Evolutionary conservation across 2,113 vertebrate genomes (phyloP).

Genomic region (Actenoides lindsayi): DNA sequence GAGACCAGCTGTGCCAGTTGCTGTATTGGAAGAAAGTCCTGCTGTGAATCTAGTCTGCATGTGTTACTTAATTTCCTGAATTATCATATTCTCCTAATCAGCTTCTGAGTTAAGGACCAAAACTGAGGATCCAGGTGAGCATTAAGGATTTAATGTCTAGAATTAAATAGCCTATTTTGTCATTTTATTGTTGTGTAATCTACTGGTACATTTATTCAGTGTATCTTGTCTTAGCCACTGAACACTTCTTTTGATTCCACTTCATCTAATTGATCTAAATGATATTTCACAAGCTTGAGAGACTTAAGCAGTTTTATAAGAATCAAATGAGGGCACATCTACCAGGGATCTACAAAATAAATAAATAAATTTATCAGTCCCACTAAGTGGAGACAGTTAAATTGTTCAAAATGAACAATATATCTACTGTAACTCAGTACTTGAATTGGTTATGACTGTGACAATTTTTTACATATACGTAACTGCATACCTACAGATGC

Average conservation of each 20-base stretch:
- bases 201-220: constrained; percentile 9
- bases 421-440: background rate
- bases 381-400: background rate
- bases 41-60: constrained; percentile 73
- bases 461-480: background rate
- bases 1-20: constrained; percentile 76
- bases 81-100: constrained; percentile 79
- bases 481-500: background rate
- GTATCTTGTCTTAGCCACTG: constrained; percentile 21
- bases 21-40: constrained; percentile 69
- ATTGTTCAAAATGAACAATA: background rate
- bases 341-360: constrained; percentile 1
- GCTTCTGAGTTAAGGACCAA: constrained; percentile 67
- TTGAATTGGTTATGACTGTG: background rate
- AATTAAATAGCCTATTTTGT: constrained; percentile 52
- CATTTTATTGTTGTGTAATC: constrained; percentile 1
- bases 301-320: constrained; percentile 31
- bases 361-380: background rate
- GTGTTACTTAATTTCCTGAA: constrained; percentile 77
- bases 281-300: constrained; percentile 60
- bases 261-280: constrained; percentile 74
- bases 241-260: constrained; percentile 51
- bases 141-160: constrained; percentile 53
- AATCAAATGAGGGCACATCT: constrained; percentile 9
- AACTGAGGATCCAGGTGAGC: constrained; percentile 70